Evolutionary conservation across 2,888 invertebrate genomes (phyloP), one percentile per base, ranked within the genome.

Genomic region (Polyommatus iphigenia): DNA sequence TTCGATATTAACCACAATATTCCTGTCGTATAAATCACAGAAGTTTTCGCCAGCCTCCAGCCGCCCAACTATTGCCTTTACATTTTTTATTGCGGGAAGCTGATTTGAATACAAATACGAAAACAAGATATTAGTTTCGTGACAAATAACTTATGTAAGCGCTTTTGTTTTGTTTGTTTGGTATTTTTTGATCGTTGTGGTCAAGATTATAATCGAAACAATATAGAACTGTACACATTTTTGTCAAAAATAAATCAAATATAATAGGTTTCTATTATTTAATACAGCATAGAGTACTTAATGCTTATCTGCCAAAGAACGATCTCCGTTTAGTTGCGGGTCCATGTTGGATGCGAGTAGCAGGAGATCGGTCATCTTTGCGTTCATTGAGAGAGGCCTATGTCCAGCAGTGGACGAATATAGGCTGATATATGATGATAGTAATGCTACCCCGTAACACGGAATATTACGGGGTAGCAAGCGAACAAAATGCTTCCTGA

Each of bases 61-160:
- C 78, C 67, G 80, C 80, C 83, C 80, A 81, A 80, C 80, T 80
- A 80, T 79, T 79, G 76, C 76, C 79, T 83, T 83, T 77, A 54
- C 77, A 77, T 77, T 81, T 81, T 82, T 82, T 82, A 81, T 83
- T 81, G 81, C 81, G 62, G 67, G 29, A 71, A 72, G 80, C 81
- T 81, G 82, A 82, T 82, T 83, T 82, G 82, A 83, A 83, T 82
- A 81, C 80, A 79, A 67, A 67, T 73, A 79, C 67, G 67, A 67
- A 67, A 67, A 67, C 29, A 67, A 29, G 29, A 67, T 67, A 67
- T 67, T 67, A 67, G 67, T 67, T 67, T 67, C 13, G 67, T 29
- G 67, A 67, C 67, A 67, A 67, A 32, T 67, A 67, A 67, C 29
- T 67, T 32, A 67, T 6, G 67, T 67, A 18, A 67, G 67, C 67